Base-by-base conservation (phyloP, 2,113 vertebrate species). In the Podocnemis expansa region DNA sequence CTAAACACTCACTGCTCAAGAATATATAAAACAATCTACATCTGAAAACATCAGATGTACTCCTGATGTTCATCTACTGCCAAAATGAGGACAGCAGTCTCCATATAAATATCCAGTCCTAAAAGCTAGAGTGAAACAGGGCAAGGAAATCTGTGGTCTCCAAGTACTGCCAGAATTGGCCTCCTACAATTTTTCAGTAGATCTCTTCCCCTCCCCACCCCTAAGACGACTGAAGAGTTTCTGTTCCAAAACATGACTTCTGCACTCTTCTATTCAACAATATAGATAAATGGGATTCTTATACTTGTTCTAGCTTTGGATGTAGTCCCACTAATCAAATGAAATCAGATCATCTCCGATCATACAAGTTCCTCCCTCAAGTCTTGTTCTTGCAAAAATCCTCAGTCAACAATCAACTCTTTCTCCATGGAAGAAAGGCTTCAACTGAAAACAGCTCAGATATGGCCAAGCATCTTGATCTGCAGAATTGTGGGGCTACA, bases 31-130 rank as follows among this genome's bases (percentile, higher is more conserved):
- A 60, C 10, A 22, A 3, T 0, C 7, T 17, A 75, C n/a, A 29
- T 82, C n/a, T 91, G 80, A 51, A 43, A 78, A 14, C 49, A 93
- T 34, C 56, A 86, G 78, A 85, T 84, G 49, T 10, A 63, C 85
- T 45, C 24, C 10, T 89, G 63, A 21, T 82, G 7, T 2, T 34
- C 55, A 52, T 84, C 85, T 75, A 60, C 82, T 85, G 84, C 1
- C 52, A 4, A 38, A 67, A 94, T 79, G 78, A 80, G 45, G 4
- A 38, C 82, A 4, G 27, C 5, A 60, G 56, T 5, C n/a, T 81
- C 2, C 29, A 63, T 10, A 78, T 1, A 84, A 52, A 17, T 45
- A 58, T 9, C 8, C 7, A 87, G 6, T 8, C 17, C 4, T 5
- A 8, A 4, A 60, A 90, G 34, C 67, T 51, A 52, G 24, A 12